Evolutionary conservation across 2,797 vertebrate genomes (phyloP).

Genomic region (Hipposideros larvatus): DNA sequence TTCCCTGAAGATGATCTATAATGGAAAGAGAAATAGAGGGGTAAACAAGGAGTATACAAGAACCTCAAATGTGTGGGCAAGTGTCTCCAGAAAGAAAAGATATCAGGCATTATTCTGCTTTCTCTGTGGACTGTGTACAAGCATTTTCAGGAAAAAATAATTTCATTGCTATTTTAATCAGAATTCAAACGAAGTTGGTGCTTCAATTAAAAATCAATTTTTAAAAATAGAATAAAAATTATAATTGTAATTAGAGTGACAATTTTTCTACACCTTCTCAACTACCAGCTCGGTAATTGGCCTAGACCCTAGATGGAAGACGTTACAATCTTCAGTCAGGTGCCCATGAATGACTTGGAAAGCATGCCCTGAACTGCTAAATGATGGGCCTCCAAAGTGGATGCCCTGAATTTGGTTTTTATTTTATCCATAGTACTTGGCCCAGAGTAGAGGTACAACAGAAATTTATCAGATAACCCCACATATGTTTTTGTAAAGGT

Average conservation of each 20-base stretch:
- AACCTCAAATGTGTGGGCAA: not conserved
- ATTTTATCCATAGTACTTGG: not conserved
- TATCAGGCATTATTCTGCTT: not conserved
- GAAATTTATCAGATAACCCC: not conserved
- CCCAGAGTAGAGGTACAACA: not conserved
- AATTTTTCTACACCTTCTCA: not conserved
- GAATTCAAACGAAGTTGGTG: not conserved
- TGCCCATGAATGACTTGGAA: not conserved
- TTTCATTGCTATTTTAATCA: not conserved
- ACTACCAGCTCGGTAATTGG: not conserved
- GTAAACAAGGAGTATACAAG: not conserved
- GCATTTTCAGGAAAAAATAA: not conserved
- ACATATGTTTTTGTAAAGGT: not conserved
- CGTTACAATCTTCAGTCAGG: not conserved
- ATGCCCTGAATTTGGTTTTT: not conserved
- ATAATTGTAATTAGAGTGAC: not conserved
- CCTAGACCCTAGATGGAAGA: not conserved
- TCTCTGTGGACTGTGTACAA: not conserved
- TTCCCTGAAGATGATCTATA: not conserved
- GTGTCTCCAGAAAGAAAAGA: not conserved
- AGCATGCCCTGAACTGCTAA: not conserved
- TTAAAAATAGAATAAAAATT: not conserved
- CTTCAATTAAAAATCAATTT: constrained; percentile 14
- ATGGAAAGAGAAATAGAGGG: not conserved
- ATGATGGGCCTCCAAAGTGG: not conserved